phyloP scores from a whole-genome alignment of 2,888 invertebrate genomes.

The Athrips mouffetella region DNA sequence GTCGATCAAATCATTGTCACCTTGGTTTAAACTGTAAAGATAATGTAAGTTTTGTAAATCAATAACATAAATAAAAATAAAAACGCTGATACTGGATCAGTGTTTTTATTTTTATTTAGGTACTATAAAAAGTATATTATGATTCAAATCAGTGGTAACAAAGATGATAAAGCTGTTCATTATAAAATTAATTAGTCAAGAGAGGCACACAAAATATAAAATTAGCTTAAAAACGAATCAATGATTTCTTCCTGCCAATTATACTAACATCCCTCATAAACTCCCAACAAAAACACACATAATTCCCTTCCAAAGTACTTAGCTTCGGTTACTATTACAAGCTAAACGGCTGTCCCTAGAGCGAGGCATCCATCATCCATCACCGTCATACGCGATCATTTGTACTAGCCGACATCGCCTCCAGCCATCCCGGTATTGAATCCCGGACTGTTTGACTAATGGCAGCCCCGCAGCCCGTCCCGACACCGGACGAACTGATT shows the following conservation, averaged over 20 bases:
- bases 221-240: conserved; percentile 9
- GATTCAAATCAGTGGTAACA: no score
- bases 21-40: no score
- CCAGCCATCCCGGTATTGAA: conserved; percentile 46
- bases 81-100: no score
- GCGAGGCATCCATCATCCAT: conserved; percentile 48
- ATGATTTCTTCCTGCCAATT: conserved; percentile 9
- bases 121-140: no score
- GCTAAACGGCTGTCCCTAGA: conserved; percentile 38
- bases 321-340: conserved; percentile 17
- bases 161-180: conserved; percentile 7
- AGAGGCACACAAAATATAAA: conserved; percentile 1
- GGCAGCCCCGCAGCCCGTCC: conserved; percentile 32
- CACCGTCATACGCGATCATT: conserved; percentile 64
- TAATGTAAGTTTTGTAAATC: no score
- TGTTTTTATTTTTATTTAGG: no score
- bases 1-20: no score
- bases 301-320: conserved; percentile 9
- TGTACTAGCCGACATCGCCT: conserved; percentile 44
- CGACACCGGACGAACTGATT: conserved; percentile 57
- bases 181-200: conserved; percentile 7
- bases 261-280: conserved; percentile 9
- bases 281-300: background rate
- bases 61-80: no score
- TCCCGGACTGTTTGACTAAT: conserved; percentile 55